These are phyloP conservation scores for Cataglyphis rosenhaueri DNA, from an alignment of 2,888 invertebrate species.

Conservation along the genomic window DNA sequence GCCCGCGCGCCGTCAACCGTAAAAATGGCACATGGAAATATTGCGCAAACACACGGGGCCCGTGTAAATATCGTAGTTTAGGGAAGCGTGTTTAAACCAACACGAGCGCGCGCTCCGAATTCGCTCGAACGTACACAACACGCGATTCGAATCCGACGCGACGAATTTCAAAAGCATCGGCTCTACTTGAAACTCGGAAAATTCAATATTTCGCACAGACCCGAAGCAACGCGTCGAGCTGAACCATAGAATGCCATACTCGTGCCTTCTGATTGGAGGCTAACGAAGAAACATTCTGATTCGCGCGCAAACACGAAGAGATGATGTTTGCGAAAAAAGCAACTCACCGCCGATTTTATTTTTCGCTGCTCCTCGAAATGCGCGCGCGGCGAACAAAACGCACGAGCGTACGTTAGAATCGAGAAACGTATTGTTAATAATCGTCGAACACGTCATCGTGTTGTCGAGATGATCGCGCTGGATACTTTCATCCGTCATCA, in stretches of 20 bases:
- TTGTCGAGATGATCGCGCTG: background rate
- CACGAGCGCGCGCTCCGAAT: conserved; percentile 34
- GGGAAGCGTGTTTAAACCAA: conserved; percentile 50
- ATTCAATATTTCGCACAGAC: conserved; percentile 43
- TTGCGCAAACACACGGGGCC: conserved; percentile 44
- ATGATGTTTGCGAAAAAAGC: conserved; percentile 20
- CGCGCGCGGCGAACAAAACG: background rate
- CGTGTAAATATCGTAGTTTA: conserved; percentile 53
- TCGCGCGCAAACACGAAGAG: conserved; percentile 39
- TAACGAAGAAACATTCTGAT: conserved; percentile 54
- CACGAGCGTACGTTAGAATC: background rate
- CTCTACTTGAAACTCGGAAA: conserved; percentile 45
- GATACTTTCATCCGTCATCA: conserved; percentile 26
- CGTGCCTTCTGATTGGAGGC: conserved; percentile 46
- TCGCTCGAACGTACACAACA: conserved; percentile 38
- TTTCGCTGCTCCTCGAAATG: conserved; percentile 11
- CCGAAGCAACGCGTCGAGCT: conserved; percentile 17
- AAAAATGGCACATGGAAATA: conserved; percentile 56
- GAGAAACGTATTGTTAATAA: background rate
- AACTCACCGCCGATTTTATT: conserved; percentile 36
- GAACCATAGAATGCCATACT: conserved; percentile 24
- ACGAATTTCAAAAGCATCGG: conserved; percentile 51
- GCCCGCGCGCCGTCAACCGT: conserved; percentile 34
- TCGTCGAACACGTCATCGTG: background rate
- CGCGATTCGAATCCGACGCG: conserved; percentile 39